These are phyloP conservation scores for Brachyhypopomus occidentalis DNA, from an alignment of 2,113 vertebrate species.

Conservation along the genomic window DNA sequence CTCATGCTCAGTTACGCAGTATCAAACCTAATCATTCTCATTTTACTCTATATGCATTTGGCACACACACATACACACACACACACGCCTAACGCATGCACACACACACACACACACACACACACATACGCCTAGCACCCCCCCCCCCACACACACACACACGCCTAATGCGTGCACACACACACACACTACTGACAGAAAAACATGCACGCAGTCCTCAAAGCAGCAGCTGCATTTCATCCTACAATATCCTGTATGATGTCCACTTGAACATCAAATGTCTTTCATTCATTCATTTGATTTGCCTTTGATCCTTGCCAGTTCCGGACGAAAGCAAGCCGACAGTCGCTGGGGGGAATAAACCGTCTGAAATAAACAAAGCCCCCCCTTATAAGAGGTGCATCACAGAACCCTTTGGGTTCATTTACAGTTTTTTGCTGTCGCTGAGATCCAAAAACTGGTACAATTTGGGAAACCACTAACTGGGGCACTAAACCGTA, in stretches of 20 bases:
- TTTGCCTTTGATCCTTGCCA: slow-evolving; percentile 11
- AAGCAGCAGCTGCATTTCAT: slow-evolving; percentile 1
- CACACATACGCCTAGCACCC: not conserved
- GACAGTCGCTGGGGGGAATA: not conserved
- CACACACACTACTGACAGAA: too few relatives aligned
- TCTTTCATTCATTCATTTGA: slow-evolving; percentile 3
- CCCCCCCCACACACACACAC: too few relatives aligned
- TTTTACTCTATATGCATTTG: not conserved
- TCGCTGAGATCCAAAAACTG: too few relatives aligned
- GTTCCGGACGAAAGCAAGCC: not conserved
- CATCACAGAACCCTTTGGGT: too few relatives aligned
- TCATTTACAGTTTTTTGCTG: too few relatives aligned
- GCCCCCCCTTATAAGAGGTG: not conserved
- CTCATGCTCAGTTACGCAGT: not conserved
- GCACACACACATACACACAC: not conserved
- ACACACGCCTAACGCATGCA: not conserved
- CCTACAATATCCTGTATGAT: slow-evolving; percentile 28
- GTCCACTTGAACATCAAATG: slow-evolving; percentile 5
- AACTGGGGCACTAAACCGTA: too few relatives aligned
- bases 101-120: not conserved
- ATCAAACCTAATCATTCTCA: not conserved
- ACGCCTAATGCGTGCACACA: too few relatives aligned
- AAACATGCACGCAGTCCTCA: slow-evolving; percentile 7
- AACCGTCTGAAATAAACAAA: not conserved
- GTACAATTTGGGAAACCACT: too few relatives aligned